phyloP scores from a whole-genome alignment of 2,113 vertebrate genomes.

The Deroptyus accipitrinus region DNA sequence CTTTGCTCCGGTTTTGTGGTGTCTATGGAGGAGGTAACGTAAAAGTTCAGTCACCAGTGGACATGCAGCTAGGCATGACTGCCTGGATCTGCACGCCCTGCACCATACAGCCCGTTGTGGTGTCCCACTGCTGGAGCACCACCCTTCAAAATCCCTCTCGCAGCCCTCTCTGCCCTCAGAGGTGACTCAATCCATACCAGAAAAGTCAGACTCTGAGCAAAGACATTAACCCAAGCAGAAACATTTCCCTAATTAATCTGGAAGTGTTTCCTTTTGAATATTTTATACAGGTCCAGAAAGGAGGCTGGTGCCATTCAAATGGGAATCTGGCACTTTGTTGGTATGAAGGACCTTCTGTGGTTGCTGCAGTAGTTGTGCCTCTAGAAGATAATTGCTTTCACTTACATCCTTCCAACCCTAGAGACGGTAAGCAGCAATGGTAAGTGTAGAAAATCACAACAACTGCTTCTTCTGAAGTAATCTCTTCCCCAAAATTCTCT shows the following conservation, averaged over 20 bases:
- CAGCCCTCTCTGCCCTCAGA: fast-evolving
- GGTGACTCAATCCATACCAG: neutral
- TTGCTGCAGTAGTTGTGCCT: neutral
- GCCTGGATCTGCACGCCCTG: neutral
- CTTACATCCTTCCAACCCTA: neutral
- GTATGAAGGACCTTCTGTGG: neutral
- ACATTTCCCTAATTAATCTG: neutral
- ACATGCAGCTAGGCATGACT: neutral
- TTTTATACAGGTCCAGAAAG: neutral
- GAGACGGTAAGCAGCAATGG: neutral
- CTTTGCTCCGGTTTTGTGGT: neutral
- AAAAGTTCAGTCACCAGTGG: neutral
- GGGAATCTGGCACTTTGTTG: neutral
- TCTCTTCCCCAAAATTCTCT: neutral
- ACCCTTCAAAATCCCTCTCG: neutral
- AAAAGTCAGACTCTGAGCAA: neutral
- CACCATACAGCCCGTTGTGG: neutral
- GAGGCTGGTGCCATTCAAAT: neutral
- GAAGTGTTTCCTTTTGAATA: neutral
- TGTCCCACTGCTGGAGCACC: neutral
- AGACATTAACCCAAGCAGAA: neutral
- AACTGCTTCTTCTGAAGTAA: neutral
- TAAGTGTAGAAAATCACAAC: neutral
- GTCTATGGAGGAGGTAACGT: neutral
- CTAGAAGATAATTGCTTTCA: neutral